Conservation (phyloP, 2,888 invertebrate genomes). For the Copidosoma aretas region DNA sequence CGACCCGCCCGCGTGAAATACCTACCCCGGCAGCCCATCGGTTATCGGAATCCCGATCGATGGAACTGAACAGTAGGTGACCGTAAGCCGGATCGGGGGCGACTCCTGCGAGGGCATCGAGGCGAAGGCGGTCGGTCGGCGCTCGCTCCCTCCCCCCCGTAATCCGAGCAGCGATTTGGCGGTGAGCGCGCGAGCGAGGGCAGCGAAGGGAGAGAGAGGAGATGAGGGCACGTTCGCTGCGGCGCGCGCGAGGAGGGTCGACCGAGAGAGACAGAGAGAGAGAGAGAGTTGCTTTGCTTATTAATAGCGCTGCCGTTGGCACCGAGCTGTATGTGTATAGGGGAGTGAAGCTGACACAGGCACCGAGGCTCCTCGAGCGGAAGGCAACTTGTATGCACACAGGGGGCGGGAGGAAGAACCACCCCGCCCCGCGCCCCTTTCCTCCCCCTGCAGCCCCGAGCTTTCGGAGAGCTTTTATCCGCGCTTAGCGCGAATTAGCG, state of each 20-base stretch:
- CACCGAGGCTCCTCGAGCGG: neutral
- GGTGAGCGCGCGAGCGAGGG: neutral
- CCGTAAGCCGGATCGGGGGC: neutral
- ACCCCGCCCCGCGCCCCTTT: neutral
- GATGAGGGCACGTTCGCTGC: neutral
- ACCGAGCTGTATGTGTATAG: too few species aligned
- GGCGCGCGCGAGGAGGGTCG: constrained; percentile 25
- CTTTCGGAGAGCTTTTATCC: neutral
- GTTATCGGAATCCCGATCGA: too few species aligned
- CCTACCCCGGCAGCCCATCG: neutral
- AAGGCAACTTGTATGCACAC: too few species aligned
- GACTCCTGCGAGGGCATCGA: constrained; percentile 26
- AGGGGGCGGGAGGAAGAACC: too few species aligned
- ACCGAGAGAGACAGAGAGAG: constrained; percentile 42
- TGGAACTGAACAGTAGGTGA: neutral
- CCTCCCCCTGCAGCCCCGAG: neutral
- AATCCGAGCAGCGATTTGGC: constrained; percentile 6
- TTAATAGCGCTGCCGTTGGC: constrained; percentile 12
- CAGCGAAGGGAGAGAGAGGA: neutral
- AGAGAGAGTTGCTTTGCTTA: constrained; percentile 24
- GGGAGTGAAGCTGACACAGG: neutral
- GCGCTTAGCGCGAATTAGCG: constrained; percentile 13
- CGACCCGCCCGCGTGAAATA: neutral
- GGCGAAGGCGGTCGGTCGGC: neutral
- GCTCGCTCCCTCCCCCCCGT: neutral